Percentiles rank a stretch among this genome's conserved stretches.
phyloP scores from a whole-genome alignment of 53 echinoderm and acorn worm species.

The Apostichopus leukothele region DNA sequence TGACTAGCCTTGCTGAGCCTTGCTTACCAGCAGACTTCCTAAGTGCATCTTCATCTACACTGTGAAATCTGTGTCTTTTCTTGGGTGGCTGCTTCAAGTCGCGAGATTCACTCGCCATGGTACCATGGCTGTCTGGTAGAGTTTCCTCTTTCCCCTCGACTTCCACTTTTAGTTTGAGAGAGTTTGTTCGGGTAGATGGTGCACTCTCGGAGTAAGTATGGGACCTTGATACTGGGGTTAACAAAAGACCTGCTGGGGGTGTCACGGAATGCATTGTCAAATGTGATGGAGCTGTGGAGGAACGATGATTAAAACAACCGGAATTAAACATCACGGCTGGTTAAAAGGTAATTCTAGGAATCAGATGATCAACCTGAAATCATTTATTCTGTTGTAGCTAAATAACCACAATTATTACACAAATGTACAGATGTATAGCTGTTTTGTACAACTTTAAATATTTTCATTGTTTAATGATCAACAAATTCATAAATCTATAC shows the following conservation, averaged over 20 bases:
- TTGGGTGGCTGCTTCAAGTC: conserved; percentile 79
- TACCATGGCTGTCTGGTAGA: not conserved
- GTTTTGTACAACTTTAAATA: too few relatives aligned
- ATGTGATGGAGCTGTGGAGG: not conserved
- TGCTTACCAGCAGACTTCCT: conserved; percentile 1
- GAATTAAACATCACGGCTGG: too few relatives aligned
- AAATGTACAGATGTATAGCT: too few relatives aligned
- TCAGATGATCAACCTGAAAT: too few relatives aligned
- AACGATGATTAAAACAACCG: too few relatives aligned
- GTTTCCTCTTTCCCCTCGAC: not conserved
- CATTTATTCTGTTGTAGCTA: too few relatives aligned
- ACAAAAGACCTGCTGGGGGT: conserved; percentile 7
- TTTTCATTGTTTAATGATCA: too few relatives aligned
- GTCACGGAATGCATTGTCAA: not conserved
- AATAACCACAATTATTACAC: too few relatives aligned
- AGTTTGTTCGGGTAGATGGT: conserved; percentile 4
- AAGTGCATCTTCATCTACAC: conserved; percentile 65
- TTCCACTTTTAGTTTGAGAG: conserved; percentile 4
- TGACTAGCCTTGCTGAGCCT: not conserved
- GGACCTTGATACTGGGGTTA: not conserved
- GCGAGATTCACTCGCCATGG: not conserved
- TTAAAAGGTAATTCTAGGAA: too few relatives aligned
- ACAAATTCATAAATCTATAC: too few relatives aligned
- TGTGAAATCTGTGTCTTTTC: conserved; percentile 83
- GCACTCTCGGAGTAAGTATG: conserved; percentile 12